Evolutionary conservation across 2,113 vertebrate species (phyloP), one percentile per base, ranked within the genome.

Genomic region (Ageneiosus marmoratus): DNA sequence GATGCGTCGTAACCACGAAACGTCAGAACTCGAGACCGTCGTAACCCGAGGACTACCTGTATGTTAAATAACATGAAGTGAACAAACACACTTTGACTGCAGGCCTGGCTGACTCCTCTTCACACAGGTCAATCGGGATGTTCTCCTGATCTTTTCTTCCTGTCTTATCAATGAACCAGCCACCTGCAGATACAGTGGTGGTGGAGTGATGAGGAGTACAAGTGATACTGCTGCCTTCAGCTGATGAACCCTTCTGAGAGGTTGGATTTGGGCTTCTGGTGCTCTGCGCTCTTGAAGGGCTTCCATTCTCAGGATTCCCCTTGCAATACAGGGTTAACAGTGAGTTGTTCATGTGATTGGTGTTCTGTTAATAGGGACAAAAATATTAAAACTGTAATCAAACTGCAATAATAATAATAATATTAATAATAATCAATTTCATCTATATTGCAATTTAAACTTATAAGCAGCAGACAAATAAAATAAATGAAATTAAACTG

Each of bases 321-420:
- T 95, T 97, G 83, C 94, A 96, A 89, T 99, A 99, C 24, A 99
- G 94, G 15, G 93, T 96, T 1, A 96, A 90, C 44, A 99, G 88
- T 27, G 97, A 98, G 82, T 83, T 95, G 92, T 99, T 99, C 96
- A 99, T 95, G 72, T 96, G 95, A 91, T 96, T 97, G 77, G 91
- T 83, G 89, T 91, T 91, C 98, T 99, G 92, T 32, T 55, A 67
- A 88, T 37, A 65, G 79, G 91, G 63, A 46, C 37, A 80, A 44
- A 73, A 51, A 22, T 46, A 24, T 11, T 41, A 2, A 41, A n/a
- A n/a, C n/a, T 41, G 5, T 41, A 5, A 41, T 41, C 37, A 41
- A n/a, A n/a, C n/a, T n/a, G n/a, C n/a, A n/a, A 41, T 41, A 41
- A 41, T 41, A 41, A 41, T 41, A 41, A 41, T 41, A 41, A 41